These are phyloP conservation scores for Phragmatobia fuliginosa DNA, from an alignment of 2,888 invertebrate genomes.

Conservation along the genomic window DNA sequence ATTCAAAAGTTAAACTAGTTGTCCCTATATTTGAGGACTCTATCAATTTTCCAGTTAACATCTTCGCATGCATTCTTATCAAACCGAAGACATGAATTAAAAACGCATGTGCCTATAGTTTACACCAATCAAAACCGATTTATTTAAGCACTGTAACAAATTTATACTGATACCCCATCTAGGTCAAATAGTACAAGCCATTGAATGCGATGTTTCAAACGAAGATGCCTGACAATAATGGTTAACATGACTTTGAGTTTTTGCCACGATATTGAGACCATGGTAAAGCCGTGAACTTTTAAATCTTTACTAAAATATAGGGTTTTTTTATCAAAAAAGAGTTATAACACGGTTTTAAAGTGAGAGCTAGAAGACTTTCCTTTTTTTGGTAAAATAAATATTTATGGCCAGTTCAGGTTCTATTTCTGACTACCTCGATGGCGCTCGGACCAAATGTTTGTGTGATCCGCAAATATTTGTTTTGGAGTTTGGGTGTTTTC, in stretches of 20 bases:
- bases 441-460: no score
- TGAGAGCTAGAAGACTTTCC: not conserved
- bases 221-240: constrained; percentile 20
- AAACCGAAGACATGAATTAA: not conserved
- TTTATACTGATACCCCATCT: constrained; percentile 33
- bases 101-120: constrained; percentile 13
- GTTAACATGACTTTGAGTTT: constrained; percentile 15
- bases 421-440: no score
- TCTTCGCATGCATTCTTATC: no score
- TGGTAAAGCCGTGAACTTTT: constrained; percentile 27
- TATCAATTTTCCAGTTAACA: no score
- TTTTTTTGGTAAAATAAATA: not conserved
- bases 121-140: constrained; percentile 19
- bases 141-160: constrained; percentile 37
- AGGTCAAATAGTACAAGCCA: constrained; percentile 25
- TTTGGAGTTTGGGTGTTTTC: no score
- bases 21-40: no score
- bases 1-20: no score
- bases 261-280: constrained; percentile 25
- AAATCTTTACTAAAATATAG: constrained; percentile 5
- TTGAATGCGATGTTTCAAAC: constrained; percentile 14
- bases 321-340: constrained; percentile 6
- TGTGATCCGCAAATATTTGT: no score
- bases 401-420: not conserved
- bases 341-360: constrained; percentile 23